Percentiles rank a stretch among this genome's conserved stretches.
phyloP scores from a whole-genome alignment of 2,888 invertebrate genomes.

The Colletes collaris region DNA sequence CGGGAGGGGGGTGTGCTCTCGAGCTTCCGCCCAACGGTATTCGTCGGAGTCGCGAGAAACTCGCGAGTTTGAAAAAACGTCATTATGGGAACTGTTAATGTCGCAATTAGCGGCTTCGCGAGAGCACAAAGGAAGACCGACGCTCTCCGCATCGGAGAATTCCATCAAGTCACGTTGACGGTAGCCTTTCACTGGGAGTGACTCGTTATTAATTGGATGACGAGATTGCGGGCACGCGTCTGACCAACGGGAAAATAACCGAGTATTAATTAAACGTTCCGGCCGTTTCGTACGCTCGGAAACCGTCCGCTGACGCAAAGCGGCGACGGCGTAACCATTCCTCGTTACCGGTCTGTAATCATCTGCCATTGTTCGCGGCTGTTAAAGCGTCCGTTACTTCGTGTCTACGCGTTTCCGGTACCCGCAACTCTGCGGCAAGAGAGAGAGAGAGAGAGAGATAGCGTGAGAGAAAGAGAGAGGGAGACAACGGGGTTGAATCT shows the following conservation, averaged over 20 bases:
- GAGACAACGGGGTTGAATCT: conserved; percentile 16
- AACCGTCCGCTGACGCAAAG: conserved; percentile 25
- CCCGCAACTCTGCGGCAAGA: background rate
- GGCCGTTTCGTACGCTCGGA: conserved; percentile 2
- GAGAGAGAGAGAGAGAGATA: background rate
- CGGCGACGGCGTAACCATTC: conserved; percentile 19
- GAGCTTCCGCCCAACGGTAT: too few relatives aligned
- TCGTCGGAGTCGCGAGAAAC: too few relatives aligned
- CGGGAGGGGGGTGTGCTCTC: too few relatives aligned
- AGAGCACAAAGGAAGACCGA: background rate
- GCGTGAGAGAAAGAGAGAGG: background rate
- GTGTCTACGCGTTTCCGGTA: conserved; percentile 24
- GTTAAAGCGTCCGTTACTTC: conserved; percentile 39
- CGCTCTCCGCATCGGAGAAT: background rate
- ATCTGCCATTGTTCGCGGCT: conserved; percentile 50
- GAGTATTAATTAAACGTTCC: conserved; percentile 56
- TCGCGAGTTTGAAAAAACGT: too few relatives aligned
- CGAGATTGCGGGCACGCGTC: conserved; percentile 33
- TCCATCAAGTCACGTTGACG: background rate
- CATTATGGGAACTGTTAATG: too few relatives aligned
- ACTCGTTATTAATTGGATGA: conserved; percentile 47
- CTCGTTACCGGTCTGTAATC: conserved; percentile 51
- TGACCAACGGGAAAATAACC: conserved; percentile 53
- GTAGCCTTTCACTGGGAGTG: conserved; percentile 3
- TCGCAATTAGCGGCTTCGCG: too few relatives aligned